These are phyloP conservation scores for Thamnophis elegans DNA, from an alignment of 2,797 vertebrate genomes.

Conservation along the genomic window DNA sequence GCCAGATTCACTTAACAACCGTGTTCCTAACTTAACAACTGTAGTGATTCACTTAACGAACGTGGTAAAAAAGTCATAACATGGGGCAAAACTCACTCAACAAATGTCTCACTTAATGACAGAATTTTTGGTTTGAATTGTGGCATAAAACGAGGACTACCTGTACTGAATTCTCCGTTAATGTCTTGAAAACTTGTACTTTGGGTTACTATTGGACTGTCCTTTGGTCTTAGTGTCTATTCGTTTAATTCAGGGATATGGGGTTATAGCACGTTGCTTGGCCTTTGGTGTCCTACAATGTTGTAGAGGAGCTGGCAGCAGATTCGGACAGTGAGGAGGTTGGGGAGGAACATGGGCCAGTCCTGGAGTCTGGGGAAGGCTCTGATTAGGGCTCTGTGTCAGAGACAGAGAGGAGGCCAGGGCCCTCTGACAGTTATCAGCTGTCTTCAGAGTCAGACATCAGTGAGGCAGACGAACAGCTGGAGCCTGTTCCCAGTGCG, in stretches of 20 bases:
- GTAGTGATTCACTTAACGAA: not conserved
- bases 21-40: not conserved
- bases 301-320: too few species aligned
- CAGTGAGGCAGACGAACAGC: too few species aligned
- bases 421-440: too few species aligned
- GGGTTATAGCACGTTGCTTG: too few species aligned
- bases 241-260: not conserved
- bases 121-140: not conserved
- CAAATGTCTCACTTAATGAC: not conserved
- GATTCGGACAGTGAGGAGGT: too few species aligned
- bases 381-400: too few species aligned
- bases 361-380: too few species aligned
- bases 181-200: not conserved
- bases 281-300: not conserved
- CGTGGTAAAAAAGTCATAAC: not conserved
- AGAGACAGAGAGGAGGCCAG: too few species aligned
- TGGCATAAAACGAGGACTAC: not conserved
- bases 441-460: too few species aligned
- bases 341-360: too few species aligned
- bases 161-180: not conserved
- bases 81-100: not conserved
- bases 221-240: not conserved
- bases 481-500: too few species aligned
- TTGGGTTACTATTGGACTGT: not conserved
- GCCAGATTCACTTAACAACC: not conserved